Evolutionary conservation across 2,888 invertebrate species (phyloP).

Genomic region (Drosophila ezoana): DNA sequence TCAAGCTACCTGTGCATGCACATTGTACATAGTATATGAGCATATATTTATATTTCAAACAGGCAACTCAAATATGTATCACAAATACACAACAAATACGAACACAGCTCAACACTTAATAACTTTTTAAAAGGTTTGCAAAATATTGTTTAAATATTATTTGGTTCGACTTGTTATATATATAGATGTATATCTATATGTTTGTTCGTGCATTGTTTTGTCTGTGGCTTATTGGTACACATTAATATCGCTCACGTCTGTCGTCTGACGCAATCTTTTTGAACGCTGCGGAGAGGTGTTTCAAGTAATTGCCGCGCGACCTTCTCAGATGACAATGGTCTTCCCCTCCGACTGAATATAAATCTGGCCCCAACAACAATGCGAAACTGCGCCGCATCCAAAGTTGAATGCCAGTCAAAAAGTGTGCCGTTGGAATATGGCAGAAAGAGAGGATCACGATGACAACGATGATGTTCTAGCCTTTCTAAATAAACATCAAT

Average conservation of each 20-base stretch:
- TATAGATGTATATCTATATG: constrained; percentile 1
- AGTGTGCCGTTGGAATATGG: constrained; percentile 49
- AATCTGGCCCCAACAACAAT: constrained; percentile 15
- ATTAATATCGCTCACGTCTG: constrained; percentile 54
- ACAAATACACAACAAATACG: constrained; percentile 39
- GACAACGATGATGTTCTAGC: constrained; percentile 21
- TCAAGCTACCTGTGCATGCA: constrained; percentile 27
- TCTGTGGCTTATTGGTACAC: constrained; percentile 47
- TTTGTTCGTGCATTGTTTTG: constrained; percentile 19
- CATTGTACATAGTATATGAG: constrained; percentile 1
- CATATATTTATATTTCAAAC: constrained; percentile 22
- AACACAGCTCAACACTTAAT: constrained; percentile 53
- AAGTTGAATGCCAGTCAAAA: constrained; percentile 68
- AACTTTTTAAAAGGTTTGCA: constrained; percentile 69
- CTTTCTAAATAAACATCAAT: constrained; percentile 74
- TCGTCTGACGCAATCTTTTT: constrained; percentile 67
- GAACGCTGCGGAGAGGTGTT: constrained; percentile 47
- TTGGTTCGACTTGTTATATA: constrained; percentile 35
- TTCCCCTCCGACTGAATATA: constrained; percentile 31
- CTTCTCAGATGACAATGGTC: constrained; percentile 74
- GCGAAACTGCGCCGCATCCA: constrained; percentile 62
- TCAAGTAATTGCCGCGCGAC: constrained; percentile 65
- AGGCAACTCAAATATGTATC: constrained; percentile 52
- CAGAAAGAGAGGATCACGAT: constrained; percentile 8
- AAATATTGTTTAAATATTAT: constrained; percentile 72